Conservation (phyloP, 2,888 invertebrate genomes). For the Allophyes oxyacanthae region DNA sequence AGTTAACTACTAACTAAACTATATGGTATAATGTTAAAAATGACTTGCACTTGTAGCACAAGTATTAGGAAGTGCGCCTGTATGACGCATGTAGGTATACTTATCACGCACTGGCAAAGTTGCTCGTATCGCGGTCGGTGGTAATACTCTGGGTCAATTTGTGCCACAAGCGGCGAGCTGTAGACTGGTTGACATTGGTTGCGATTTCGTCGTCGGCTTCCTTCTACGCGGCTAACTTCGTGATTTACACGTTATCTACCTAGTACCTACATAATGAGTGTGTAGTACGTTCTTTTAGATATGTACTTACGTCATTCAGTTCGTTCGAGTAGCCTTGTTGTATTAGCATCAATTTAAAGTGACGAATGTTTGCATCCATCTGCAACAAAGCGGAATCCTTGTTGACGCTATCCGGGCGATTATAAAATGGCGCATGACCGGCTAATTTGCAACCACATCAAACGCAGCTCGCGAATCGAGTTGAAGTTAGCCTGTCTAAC, state of each 20-base stretch:
- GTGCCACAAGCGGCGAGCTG: constrained; percentile 60
- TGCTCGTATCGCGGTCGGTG: constrained; percentile 65
- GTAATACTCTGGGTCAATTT: constrained; percentile 69
- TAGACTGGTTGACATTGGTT: constrained; percentile 77
- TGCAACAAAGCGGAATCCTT: constrained; percentile 15
- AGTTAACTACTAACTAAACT: no score
- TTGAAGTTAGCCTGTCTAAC: constrained; percentile 18
- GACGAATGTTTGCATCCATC: constrained; percentile 53
- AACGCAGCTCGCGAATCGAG: neutral
- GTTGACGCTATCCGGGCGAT: constrained; percentile 16
- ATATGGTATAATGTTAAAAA: constrained; percentile 35
- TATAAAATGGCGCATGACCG: constrained; percentile 11
- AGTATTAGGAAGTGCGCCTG: constrained; percentile 61
- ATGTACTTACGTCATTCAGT: constrained; percentile 49
- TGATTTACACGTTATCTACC: constrained; percentile 70
- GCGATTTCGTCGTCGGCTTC: constrained; percentile 72
- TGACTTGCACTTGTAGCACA: constrained; percentile 59
- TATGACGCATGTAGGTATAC: constrained; percentile 59
- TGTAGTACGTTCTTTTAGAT: constrained; percentile 53
- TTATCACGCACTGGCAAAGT: constrained; percentile 62
- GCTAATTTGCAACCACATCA: constrained; percentile 12
- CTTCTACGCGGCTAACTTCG: constrained; percentile 67
- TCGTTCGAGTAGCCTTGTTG: constrained; percentile 51
- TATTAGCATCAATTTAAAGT: constrained; percentile 58
- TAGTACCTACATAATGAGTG: constrained; percentile 56